Evolutionary conservation across 2,113 vertebrate species (phyloP), one percentile per base, ranked within the genome.

Genomic region (Dendrocopos noguchii): DNA sequence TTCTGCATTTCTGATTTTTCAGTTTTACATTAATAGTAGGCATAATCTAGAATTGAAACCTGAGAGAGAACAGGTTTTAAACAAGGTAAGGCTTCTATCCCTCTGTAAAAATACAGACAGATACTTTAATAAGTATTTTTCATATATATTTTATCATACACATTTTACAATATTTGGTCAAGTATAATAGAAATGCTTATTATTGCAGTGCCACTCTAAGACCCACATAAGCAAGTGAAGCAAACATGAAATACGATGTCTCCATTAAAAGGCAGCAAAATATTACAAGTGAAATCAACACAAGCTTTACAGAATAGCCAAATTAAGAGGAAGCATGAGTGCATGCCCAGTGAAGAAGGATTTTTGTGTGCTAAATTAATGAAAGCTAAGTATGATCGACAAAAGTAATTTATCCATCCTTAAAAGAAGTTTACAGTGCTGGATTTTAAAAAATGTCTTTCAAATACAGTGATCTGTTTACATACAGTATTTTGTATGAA

Each of bases 251-350:
- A 86, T 83, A 85, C 31, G 75, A 83, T 75, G 29, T 80, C 70
- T 87, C 77, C 46, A 63, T 91, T 86, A 88, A 95, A 95, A 90
- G 53, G 70, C 36, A 88, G 70, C 80, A 86, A 88, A 91, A 85
- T 93, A 90, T 75, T 93, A 50, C 20, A 61, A 86, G 61, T 57
- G 22, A 93, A 93, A 93, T 76, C 86, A 95, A 91, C 88, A 94
- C 72, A 78, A 88, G 57, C 61, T 86, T 91, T 91, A 81, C 50
- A 72, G 84, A 95, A 57, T 27, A 86, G 73, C 52, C 68, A 86
- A 68, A 91, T 91, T 65, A 84, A 36, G 53, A 93, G 72, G 39
- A 93, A 88, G 46, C 75, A 81, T 63, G 65, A 71, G 15, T 78
- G n/a, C 81, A 88, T 93, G 88, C 80, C 83, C 90, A 91, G 61